Base-by-base conservation (phyloP, 2,113 vertebrate species). In the Atlantisia rogersi region DNA sequence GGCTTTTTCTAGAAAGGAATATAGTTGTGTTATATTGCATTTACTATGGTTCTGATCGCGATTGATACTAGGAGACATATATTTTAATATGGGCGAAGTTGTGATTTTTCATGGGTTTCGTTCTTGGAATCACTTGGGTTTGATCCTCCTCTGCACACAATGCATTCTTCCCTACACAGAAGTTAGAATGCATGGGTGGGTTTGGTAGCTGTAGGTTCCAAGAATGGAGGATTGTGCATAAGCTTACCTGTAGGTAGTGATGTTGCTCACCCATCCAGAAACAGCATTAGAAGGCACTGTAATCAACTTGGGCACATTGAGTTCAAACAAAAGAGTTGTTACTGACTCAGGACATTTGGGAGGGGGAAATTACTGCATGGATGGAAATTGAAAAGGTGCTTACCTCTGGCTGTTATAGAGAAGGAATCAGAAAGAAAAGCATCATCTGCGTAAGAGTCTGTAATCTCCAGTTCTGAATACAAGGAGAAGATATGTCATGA, bases 231-330 rank as follows among this genome's bases (percentile, higher is more conserved):
- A 44, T 44, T 44, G 2, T 63, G 5, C 42, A 31, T 14, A 63
- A 28, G 19, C 15, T 70, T 35, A 52, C 21, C 8, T 87, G 0
- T 17, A n/a, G 21, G 16, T 62, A 82, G 35, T 22, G 48, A 4
- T 40, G 24, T 67, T 62, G 14, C 8, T 78, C 8, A 6, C 16
- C 42, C 3, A 0, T 53, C 32, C 20, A 59, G 65, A 76, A 90
- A 60, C 10, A 58, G 15, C 9, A 6, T 39, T 46, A 4, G 21
- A 40, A 68, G 52, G 12, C 25, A 11, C 24, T 60, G 7, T 69
- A 60, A 31, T 21, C 29, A 48, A 19, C 10, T n/a, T 0, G 1
- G 19, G 17, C 35, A 40, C 5, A 3, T 1, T 10, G 25, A 50
- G 19, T 67, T 86, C 20, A 53, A n/a, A 63, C 11, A 42, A 75